These are phyloP conservation scores for Podiceps cristatus DNA, from an alignment of 2,113 vertebrate species.

Conservation along the genomic window DNA sequence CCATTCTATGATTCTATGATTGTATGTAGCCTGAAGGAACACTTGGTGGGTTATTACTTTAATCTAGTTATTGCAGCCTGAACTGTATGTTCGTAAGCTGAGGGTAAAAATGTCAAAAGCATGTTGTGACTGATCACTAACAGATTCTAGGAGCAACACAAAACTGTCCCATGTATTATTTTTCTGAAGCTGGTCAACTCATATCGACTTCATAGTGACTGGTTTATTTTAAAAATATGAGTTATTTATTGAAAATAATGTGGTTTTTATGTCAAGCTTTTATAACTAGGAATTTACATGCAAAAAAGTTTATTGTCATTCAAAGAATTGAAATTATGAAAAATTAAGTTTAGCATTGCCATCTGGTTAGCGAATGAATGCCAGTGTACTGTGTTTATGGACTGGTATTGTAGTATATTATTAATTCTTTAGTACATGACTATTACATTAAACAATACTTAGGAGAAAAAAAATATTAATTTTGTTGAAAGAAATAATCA, in stretches of 20 bases:
- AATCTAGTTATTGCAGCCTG: conserved; percentile 78
- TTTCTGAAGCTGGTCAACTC: not conserved
- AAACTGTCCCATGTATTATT: not conserved
- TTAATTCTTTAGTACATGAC: not conserved
- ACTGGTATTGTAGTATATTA: not conserved
- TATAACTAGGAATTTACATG: not conserved
- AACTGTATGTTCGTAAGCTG: conserved; percentile 63
- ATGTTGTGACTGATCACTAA: conserved; percentile 55
- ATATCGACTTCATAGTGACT: not conserved
- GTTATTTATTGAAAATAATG: not conserved
- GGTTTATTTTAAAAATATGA: not conserved
- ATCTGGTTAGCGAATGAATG: not conserved
- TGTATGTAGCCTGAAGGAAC: conserved; percentile 63
- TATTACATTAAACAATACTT: not conserved
- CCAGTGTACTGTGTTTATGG: not conserved
- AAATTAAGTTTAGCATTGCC: not conserved
- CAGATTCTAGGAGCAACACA: conserved; percentile 15
- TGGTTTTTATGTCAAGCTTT: not conserved
- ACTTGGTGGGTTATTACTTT: conserved; percentile 74
- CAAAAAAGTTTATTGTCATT: not conserved
- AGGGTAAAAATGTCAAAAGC: conserved; percentile 64
- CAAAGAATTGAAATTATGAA: not conserved
- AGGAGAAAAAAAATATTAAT: not conserved
- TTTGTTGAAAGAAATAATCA: not conserved
- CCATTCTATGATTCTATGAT: no score